Evolutionary conservation across 92 coral and sea anemone genomes (phyloP).

Genomic region (Porites evermanni): DNA sequence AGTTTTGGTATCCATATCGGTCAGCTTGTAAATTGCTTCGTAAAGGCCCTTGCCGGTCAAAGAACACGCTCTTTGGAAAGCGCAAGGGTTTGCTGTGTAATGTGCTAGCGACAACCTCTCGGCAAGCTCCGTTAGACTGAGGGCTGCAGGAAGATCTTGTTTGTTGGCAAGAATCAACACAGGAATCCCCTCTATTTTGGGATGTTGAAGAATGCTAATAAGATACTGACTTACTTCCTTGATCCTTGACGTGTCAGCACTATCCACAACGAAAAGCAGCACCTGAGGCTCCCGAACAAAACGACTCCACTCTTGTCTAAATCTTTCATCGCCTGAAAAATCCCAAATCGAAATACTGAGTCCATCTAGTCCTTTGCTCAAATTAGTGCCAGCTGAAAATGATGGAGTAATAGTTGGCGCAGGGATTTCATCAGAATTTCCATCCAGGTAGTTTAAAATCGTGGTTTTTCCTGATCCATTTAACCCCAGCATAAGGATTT

Average conservation of each 20-base stretch:
- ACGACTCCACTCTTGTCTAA: neutral
- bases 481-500: neutral
- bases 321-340: neutral
- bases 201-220: constrained; percentile 22
- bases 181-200: constrained; percentile 22
- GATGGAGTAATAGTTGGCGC: neutral
- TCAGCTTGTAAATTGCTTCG: constrained; percentile 28
- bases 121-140: constrained; percentile 25
- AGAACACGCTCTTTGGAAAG: constrained; percentile 30
- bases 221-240: constrained; percentile 26
- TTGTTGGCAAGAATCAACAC: constrained; percentile 51
- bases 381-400: neutral
- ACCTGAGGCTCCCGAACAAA: constrained; percentile 30
- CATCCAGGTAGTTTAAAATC: neutral
- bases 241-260: constrained; percentile 37
- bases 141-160: constrained; percentile 47
- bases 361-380: neutral
- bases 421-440: neutral
- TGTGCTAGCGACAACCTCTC: constrained; percentile 24
- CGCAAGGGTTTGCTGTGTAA: constrained; percentile 33
- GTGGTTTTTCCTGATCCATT: neutral
- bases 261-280: constrained; percentile 47
- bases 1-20: constrained; percentile 16
- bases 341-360: neutral
- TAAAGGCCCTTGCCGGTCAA: constrained; percentile 36